Evolutionary conservation across 2,888 invertebrate species (phyloP).

Genomic region (Chrysolina oricalcia): DNA sequence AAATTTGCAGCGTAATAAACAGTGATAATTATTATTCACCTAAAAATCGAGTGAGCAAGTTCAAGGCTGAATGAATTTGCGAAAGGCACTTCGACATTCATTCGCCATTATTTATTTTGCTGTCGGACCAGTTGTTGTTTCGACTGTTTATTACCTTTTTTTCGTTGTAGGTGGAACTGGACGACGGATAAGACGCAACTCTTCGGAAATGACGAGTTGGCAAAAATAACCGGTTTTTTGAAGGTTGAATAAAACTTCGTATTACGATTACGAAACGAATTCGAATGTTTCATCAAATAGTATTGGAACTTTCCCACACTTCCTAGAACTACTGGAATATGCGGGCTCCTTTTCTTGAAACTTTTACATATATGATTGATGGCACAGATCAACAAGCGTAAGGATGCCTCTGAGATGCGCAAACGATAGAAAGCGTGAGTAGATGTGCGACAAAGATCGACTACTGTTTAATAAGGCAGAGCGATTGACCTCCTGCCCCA

Average conservation of each 20-base stretch:
- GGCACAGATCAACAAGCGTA: too few species aligned
- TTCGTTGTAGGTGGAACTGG: constrained; percentile 15
- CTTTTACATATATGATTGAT: too few species aligned
- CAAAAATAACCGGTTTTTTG: constrained; percentile 17
- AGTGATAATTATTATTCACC: constrained; percentile 4
- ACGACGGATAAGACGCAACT: not conserved
- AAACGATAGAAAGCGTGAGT: too few species aligned
- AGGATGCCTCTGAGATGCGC: too few species aligned
- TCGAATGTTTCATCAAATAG: not conserved
- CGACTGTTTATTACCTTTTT: constrained; percentile 22
- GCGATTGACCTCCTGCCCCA: too few species aligned
- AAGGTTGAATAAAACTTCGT: not conserved
- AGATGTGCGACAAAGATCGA: too few species aligned
- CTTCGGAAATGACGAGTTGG: not conserved
- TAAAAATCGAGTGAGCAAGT: constrained; percentile 23
- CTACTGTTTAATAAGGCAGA: too few species aligned
- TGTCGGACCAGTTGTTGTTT: constrained; percentile 10
- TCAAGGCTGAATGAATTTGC: constrained; percentile 25
- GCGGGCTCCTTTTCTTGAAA: not conserved
- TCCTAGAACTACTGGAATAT: not conserved
- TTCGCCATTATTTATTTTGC: constrained; percentile 8
- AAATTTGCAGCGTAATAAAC: not conserved
- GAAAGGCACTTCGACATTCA: constrained; percentile 11
- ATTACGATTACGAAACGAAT: not conserved
- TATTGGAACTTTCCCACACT: not conserved